Evolutionary conservation across 2,797 vertebrate species (phyloP).

Genomic region (Xyrichtys novacula): DNA sequence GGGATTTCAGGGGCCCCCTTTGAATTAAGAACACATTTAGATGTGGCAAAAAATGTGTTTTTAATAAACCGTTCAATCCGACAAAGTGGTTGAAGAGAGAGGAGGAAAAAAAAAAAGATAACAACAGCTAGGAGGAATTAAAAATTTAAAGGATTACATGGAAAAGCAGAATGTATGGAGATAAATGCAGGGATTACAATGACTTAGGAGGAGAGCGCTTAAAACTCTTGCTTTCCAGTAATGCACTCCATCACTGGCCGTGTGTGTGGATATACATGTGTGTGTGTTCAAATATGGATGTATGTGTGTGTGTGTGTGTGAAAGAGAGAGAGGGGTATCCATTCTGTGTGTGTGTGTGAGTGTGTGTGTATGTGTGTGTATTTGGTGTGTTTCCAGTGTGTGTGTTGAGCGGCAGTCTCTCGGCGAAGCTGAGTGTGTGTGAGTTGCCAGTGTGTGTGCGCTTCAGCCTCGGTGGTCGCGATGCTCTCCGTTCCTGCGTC

Average conservation of each 20-base stretch:
- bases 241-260: conserved; percentile 82
- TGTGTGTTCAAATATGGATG: conserved; percentile 23
- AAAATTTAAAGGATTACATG: conserved; percentile 86
- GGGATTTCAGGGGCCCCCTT: conserved; percentile 59
- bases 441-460: conserved; percentile 63
- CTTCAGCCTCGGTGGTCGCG: conserved; percentile 68
- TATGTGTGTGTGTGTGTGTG: conserved; percentile 12
- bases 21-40: conserved; percentile 85
- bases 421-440: conserved; percentile 45
- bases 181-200: conserved; percentile 89
- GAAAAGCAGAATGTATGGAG: conserved; percentile 86
- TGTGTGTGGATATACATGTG: conserved; percentile 36
- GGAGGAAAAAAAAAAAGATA: conserved; percentile 67
- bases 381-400: conserved; percentile 36
- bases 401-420: conserved; percentile 45
- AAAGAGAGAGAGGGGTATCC: conserved; percentile 49
- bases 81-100: conserved; percentile 74
- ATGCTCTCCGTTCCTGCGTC: conserved; percentile 76
- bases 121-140: conserved; percentile 88
- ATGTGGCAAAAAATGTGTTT: conserved; percentile 79
- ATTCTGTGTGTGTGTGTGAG: conserved; percentile 25
- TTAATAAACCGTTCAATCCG: conserved; percentile 83
- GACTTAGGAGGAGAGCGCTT: conserved; percentile 86
- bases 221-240: conserved; percentile 86
- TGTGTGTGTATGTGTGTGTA: conserved; percentile 19